Base-by-base conservation (phyloP, 2,113 vertebrate genomes). In the Sprattus sprattus region DNA sequence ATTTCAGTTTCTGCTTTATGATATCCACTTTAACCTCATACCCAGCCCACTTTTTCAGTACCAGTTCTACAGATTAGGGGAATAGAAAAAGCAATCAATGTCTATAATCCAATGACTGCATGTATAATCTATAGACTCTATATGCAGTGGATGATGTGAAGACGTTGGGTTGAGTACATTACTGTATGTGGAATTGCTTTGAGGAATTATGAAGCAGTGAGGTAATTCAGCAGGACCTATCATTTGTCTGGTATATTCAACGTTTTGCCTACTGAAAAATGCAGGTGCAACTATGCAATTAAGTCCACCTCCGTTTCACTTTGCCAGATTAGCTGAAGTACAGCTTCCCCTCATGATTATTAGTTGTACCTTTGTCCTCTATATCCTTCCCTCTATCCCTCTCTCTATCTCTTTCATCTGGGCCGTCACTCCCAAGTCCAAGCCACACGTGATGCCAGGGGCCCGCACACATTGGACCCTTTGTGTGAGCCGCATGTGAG, bases 401-500 rank as follows among this genome's bases (percentile, higher is more conserved):
- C 32, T 78, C 64, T 25, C 71, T 71, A 25, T 71, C 64, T 71
- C 71, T 78, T 32, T 78, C 10, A 15, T 83, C 50, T 80, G 39
- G 83, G 25, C 28, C 9, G 81, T 50, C 83, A 82, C 82, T n/a
- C 18, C 83, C 85, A 39, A n/a, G 15, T 8, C 45, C 28, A 78
- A 83, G 85, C 49, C 18, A 84, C 71, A 83, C 52, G 15, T 84
- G 54, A 82, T 32, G 16, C 20, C 44, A 83, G 82, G 57, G 1
- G 9, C 28, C 83, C 71, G 9, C 39, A 78, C 75, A 89, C 84
- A 89, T 81, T 84, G 67, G 78, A 16, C 78, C 44, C 80, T 54
- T 83, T 87, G 85, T 88, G 20, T 87, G 28, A 67, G 52, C 8
- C n/a, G 84, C 75, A 89, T 89, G 86, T 89, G 78, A 87, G 54